Base-by-base conservation (phyloP, 2,113 vertebrate genomes). In the Paralichthys olivaceus region DNA sequence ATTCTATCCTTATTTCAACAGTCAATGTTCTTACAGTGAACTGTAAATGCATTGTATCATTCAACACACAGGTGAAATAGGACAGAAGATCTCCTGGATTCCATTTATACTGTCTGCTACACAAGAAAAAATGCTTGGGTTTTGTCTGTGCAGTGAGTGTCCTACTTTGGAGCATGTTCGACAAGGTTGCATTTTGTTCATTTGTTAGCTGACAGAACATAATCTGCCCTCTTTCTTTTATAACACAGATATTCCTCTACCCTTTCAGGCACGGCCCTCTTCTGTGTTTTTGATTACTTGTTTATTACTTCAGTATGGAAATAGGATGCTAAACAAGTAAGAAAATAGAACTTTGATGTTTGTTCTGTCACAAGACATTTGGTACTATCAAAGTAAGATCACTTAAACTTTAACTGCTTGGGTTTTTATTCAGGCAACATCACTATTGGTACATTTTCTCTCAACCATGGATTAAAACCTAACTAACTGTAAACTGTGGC, bases 191-290 rank as follows among this genome's bases (percentile, higher is more conserved):
- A 63, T 83, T 83, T 81, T 84, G 72, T 81, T 71, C 67, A 78
- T 77, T 79, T 91, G 77, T 87, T 74, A 83, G 80, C 85, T 86
- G 81, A 85, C 72, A 88, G 72, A 84, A 88, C 76, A 85, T 75
- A 79, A 83, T 87, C 66, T 80, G 71, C 53, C 60, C 76, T 65
- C 45, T 73, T 25, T 76, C 64, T 64, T 79, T 70, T 69, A 57
- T 37, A 28, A 78, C 29, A 26, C 15, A 49, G 55, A 54, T 84
- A 45, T 61, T 79, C 29, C 9, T 70, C 69, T 70, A 47, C 53
- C 64, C 26, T 69, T 29, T 69, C 45, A 59, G 40, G 23, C 62
- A 19, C 25, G 69, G 26, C 37, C 29, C 71, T 80, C 7, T 7
- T 63, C 19, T 63, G 8, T 51, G 59, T 47, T 28, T 71, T 66